Evolutionary conservation across 2,888 invertebrate genomes (phyloP), one percentile per base, ranked within the genome.

Genomic region (Drosophila tripunctata): DNA sequence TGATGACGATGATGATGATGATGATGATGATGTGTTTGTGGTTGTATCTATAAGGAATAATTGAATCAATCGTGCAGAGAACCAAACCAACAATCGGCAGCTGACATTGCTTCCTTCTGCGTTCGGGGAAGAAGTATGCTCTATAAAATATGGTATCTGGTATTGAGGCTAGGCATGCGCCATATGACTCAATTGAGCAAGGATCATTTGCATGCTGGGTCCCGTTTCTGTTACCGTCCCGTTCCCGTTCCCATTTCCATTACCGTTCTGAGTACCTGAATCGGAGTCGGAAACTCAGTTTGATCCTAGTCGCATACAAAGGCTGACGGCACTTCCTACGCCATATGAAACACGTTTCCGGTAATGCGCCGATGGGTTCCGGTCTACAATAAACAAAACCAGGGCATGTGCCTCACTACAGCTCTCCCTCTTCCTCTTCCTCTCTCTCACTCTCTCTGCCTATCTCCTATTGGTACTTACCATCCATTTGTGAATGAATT

Each of bases 271-370:
- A 54, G 21, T 27, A 15, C n/a, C n/a, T 21, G 17, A 2, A 30
- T 24, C 38, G n/a, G 15, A 6, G 12, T 27, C 8, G 6, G 17
- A 5, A 15, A 12, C 19, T 38, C 50, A 3, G 33, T 21, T 33
- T 41, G 56, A 56, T 56, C 61, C 52, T 56, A 6, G 33, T 44
- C 21, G 27, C 52, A 70, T 64, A 51, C 45, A 63, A 21, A 27
- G 54, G 10, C 41, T 54, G 56, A 31, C 67, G 57, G 62, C 22
- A 64, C 64, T 67, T 67, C 61, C 62, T 62, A 47, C n/a, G 78
- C 48, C 75, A 70, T 63, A 56, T 64, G 78, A 78, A 67, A 71
- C 75, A 78, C 75, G 72, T 78, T 78, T 76, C 76, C 75, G 75
- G 76, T 52, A 67, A 63, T 54, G 54, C 40, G 50, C 45, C 35